Evolutionary conservation across 1,140 invertebrate genomes (phyloP), one percentile per base, ranked within the genome.

Genomic region (Penaeus japonicus): DNA sequence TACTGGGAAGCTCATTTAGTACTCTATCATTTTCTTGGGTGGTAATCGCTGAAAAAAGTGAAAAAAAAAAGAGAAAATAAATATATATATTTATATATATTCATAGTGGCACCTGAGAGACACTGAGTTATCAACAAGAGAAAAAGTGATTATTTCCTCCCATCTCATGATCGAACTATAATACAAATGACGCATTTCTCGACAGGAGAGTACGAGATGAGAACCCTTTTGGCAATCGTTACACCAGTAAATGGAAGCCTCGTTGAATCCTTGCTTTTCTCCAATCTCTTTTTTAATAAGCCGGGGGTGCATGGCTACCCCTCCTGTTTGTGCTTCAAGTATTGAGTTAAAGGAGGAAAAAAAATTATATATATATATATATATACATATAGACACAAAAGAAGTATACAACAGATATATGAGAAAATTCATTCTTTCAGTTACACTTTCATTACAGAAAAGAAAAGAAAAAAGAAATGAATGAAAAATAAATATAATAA

Each of bases 101-200:
- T 17, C 3, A 18, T 17, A 62, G 59, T 83, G 80, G 57, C 80
- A 83, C 80, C 80, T 83, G 80, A 83, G 80, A 39, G 80, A 83
- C 55, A 35, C 54, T 59, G 54, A 83, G 81, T 17, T 35, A 47
- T n/a, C n/a, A 47, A 35, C 39, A 15, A 47, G 59, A 65, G 22
- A 47, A 35, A 62, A 15, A 65, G 59, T 39, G 22, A 12, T 35
- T 59, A 59, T 18, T 62, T 35, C 30, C 65, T n/a, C 22, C 57
- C 35, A 35, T 83, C 22, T 83, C 15, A 65, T 35, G 20, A 73
- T 73, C 70, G 7, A 73, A 73, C 70, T 24, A 73, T 32, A 73
- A 73, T 53, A 47, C 32, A 53, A 18, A 18, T n/a, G 39, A 79
- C 27, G 24, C 35, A 79, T 53, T 53, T 79, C 77, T 79, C n/a